phyloP scores from a whole-genome alignment of 2,113 vertebrate genomes.

The Alouatta palliata region DNA sequence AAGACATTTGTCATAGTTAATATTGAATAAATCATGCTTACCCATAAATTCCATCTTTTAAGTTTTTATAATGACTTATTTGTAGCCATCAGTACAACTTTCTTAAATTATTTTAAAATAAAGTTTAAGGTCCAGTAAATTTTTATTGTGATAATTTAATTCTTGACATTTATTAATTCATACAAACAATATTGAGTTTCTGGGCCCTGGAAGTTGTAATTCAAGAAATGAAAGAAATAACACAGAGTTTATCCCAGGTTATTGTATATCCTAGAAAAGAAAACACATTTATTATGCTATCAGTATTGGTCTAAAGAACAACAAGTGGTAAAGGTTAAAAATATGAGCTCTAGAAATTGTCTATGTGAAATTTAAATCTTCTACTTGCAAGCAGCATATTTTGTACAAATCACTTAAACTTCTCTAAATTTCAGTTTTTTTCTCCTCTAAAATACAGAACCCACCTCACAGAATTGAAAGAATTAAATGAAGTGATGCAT shows the following conservation, averaged over 20 bases:
- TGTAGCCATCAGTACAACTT: background rate
- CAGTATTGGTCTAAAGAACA: background rate
- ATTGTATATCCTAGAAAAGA: background rate
- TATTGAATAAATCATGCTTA: background rate
- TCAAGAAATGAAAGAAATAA: conserved; percentile 5
- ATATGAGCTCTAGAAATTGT: background rate
- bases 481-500: background rate
- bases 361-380: background rate
- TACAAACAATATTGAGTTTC: background rate
- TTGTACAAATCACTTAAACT: background rate
- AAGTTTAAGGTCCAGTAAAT: background rate
- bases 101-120: conserved; percentile 28
- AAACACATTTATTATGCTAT: background rate
- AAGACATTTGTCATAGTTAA: background rate
- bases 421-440: conserved; percentile 26
- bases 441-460: background rate
- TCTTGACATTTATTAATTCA: conserved; percentile 25
- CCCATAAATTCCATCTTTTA: background rate
- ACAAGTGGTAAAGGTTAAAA: background rate
- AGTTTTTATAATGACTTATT: background rate
- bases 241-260: background rate
- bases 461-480: background rate
- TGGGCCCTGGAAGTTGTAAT: background rate
- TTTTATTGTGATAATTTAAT: background rate
- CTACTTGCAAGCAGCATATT: background rate